Evolutionary conservation across 2,888 invertebrate species (phyloP).

Genomic region (Nymphalis urticae): DNA sequence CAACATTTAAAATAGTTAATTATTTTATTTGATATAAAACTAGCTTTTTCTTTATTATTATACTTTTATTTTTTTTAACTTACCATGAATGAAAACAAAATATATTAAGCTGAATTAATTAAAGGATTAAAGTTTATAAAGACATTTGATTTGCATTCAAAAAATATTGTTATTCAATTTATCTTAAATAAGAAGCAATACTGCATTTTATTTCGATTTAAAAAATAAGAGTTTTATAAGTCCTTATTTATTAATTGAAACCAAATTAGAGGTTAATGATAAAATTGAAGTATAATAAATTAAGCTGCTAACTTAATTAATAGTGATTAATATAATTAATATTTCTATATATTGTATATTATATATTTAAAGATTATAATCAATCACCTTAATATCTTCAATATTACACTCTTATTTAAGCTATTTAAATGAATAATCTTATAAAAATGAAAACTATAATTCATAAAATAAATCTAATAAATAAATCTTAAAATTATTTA

Average conservation of each 20-base stretch:
- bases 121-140: conserved; percentile 31
- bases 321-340: conserved; percentile 65
- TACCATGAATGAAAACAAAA: conserved; percentile 73
- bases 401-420: too few relatives aligned
- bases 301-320: conserved; percentile 85
- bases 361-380: too few relatives aligned
- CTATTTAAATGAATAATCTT: too few relatives aligned
- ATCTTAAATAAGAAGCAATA: too few relatives aligned
- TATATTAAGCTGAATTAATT: conserved; percentile 62
- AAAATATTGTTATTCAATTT: conserved; percentile 60
- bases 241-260: conserved; percentile 81
- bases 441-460: too few relatives aligned
- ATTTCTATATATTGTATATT: too few relatives aligned
- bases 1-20: conserved; percentile 57
- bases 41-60: too few relatives aligned
- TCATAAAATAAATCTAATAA: too few relatives aligned
- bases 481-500: too few relatives aligned
- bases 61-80: conserved; percentile 73
- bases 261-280: conserved; percentile 84
- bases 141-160: conserved; percentile 72
- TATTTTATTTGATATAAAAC: too few relatives aligned
- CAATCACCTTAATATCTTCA: too few relatives aligned
- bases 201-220: conserved; percentile 75
- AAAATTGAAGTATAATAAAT: conserved; percentile 75
- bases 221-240: conserved; percentile 66